Conservation (phyloP, 2,113 vertebrate species). For the Pseudorasbora parva region DNA sequence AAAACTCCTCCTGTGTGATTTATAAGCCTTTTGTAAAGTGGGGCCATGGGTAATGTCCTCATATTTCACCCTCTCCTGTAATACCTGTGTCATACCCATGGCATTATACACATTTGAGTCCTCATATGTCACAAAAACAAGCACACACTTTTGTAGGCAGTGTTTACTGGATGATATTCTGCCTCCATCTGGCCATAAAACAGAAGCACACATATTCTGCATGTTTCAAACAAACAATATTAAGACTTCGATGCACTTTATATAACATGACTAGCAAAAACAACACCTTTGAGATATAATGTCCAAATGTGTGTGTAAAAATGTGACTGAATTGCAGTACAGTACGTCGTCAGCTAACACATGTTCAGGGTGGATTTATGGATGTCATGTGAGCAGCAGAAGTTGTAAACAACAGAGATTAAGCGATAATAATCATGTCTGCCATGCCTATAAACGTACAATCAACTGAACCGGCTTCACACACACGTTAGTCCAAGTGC, state of each 20-base stretch:
- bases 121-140: no score
- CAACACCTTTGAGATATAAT: no score
- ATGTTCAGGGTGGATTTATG: neutral
- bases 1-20: no score
- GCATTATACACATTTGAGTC: no score
- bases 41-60: no score
- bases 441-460: no score
- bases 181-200: conserved; percentile 42
- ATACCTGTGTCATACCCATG: no score
- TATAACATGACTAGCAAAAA: neutral
- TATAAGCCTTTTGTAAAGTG: no score
- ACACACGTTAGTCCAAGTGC: no score
- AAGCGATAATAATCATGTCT: neutral
- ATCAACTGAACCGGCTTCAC: no score
- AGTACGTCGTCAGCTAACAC: neutral
- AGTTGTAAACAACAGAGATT: neutral
- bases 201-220: conserved; percentile 3
- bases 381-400: neutral
- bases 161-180: neutral
- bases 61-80: no score
- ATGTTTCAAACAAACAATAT: neutral
- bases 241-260: neutral
- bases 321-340: neutral
- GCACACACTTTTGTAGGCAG: neutral
- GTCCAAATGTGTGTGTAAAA: neutral